These are phyloP conservation scores for Rutpela maculata DNA, from an alignment of 2,888 invertebrate genomes.

Conservation along the genomic window DNA sequence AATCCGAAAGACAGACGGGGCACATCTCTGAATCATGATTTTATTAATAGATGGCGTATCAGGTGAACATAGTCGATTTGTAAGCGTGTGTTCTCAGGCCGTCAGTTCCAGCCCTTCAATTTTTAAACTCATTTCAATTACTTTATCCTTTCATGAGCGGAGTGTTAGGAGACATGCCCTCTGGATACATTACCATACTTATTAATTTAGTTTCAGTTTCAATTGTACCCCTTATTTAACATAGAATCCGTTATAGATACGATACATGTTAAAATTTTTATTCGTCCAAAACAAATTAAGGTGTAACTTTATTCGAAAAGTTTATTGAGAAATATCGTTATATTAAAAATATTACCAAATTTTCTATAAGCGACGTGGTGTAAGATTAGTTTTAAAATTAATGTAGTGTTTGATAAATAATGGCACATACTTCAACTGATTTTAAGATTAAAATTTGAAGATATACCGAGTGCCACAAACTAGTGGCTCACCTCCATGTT, in stretches of 20 bases:
- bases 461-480: too few relatives aligned
- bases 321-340: too few relatives aligned
- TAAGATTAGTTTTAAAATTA: too few relatives aligned
- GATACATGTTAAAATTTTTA: not conserved
- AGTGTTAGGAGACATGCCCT: not conserved
- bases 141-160: constrained; percentile 42
- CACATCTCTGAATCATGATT: constrained; percentile 64
- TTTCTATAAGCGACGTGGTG: too few relatives aligned
- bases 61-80: constrained; percentile 63
- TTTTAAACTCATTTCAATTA: constrained; percentile 65
- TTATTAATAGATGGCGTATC: constrained; percentile 68
- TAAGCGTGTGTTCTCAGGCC: constrained; percentile 61
- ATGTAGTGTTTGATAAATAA: too few relatives aligned
- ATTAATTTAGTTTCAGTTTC: not conserved
- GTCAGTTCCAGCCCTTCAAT: constrained; percentile 66
- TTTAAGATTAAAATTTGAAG: too few relatives aligned
- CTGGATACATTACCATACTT: not conserved
- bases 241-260: not conserved
- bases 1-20: constrained; percentile 52
- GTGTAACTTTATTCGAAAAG: not conserved
- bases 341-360: too few relatives aligned
- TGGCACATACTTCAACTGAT: too few relatives aligned
- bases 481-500: too few relatives aligned
- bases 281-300: not conserved
- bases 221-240: not conserved